These are phyloP conservation scores for Antigone vipio DNA, from an alignment of 2,113 vertebrate genomes.

Conservation along the genomic window DNA sequence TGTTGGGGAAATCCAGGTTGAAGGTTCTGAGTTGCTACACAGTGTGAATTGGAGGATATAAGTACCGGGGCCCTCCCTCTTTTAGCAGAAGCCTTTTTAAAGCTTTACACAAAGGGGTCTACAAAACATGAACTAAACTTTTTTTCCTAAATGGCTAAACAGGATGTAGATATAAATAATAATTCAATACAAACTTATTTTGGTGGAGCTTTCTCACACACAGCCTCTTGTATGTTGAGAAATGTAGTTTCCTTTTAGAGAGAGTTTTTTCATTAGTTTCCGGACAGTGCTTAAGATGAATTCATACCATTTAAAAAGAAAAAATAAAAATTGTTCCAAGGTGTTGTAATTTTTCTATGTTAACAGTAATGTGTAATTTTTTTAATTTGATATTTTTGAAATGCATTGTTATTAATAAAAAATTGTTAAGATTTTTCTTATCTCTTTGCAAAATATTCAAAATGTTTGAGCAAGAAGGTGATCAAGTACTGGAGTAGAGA, in stretches of 20 bases:
- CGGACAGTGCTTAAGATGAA: background rate
- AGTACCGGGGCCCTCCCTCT: conserved; percentile 56
- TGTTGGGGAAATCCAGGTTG: conserved; percentile 47
- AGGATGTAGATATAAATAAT: conserved; percentile 82
- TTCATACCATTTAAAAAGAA: background rate
- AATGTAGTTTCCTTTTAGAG: conserved; percentile 53
- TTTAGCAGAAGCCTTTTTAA: conserved; percentile 61
- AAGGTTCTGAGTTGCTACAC: conserved; percentile 1
- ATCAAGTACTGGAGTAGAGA: background rate
- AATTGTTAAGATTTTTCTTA: background rate
- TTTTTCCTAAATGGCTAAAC: conserved; percentile 65
- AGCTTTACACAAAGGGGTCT: conserved; percentile 43
- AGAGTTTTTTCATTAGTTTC: conserved; percentile 39
- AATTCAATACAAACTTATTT: conserved; percentile 63
- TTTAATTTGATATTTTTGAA: background rate
- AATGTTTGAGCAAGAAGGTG: background rate
- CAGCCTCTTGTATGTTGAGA: conserved; percentile 39
- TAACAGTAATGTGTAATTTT: background rate
- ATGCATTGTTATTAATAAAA: background rate
- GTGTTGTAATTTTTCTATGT: background rate
- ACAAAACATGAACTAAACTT: conserved; percentile 39
- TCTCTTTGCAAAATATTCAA: background rate
- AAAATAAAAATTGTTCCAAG: background rate
- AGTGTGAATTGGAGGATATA: conserved; percentile 80
- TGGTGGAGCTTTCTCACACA: conserved; percentile 70